Conservation (phyloP, 1,140 invertebrate genomes). For the Harpegnathos saltator region DNA sequence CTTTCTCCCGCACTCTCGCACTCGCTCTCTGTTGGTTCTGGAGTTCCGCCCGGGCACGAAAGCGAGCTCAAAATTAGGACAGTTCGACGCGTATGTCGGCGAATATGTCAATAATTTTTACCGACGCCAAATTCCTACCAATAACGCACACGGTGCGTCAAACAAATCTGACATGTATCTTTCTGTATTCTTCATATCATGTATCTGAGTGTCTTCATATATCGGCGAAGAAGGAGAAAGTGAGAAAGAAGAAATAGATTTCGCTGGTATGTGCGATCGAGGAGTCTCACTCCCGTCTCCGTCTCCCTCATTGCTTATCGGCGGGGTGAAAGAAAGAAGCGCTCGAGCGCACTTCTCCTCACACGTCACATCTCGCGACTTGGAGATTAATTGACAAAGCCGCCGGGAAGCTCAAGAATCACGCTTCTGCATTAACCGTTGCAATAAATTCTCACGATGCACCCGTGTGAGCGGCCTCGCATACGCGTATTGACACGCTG, state of each 20-base stretch:
- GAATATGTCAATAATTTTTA: slow-evolving; percentile 9
- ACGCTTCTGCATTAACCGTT: background rate
- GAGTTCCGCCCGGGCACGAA: background rate
- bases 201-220: no score
- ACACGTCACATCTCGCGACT: no score
- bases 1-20: no score
- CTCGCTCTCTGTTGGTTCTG: slow-evolving; percentile 1
- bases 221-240: background rate
- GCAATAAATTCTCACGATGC: slow-evolving; percentile 1
- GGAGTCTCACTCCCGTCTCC: no score
- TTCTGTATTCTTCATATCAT: no score
- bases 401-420: background rate
- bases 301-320: background rate
- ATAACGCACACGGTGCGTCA: background rate
- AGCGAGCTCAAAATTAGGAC: slow-evolving; percentile 28
- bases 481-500: slow-evolving; percentile 31
- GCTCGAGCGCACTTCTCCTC: background rate
- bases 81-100: background rate
- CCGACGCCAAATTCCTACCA: background rate
- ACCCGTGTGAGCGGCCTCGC: background rate
- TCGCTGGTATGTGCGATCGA: no score
- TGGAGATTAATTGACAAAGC: background rate
- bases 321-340: background rate
- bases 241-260: no score
- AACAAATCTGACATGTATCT: background rate